These are phyloP conservation scores for Epizoanthus stellaris DNA, from an alignment of 92 coral and sea anemone species.

Conservation along the genomic window DNA sequence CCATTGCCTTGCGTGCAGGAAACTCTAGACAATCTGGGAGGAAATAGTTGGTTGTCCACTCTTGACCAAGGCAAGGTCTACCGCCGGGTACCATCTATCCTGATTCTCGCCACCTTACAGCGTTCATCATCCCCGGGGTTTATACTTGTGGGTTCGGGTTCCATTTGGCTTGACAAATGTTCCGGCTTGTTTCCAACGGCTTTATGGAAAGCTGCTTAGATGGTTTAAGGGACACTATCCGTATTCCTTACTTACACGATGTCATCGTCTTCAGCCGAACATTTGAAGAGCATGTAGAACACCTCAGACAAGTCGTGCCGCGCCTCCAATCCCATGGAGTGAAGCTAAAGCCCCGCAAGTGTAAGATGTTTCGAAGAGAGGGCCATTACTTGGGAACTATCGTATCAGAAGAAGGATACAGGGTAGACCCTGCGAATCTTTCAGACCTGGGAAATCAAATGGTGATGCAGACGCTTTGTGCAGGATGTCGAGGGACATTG, in stretches of 20 bases:
- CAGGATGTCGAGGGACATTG: background rate
- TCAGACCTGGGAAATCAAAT: background rate
- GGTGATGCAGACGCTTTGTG: no score
- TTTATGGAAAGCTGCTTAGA: conserved; percentile 74
- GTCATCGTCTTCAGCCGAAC: conserved; percentile 56
- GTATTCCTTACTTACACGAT: conserved; percentile 72
- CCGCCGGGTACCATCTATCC: conserved; percentile 57
- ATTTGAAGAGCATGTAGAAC: conserved; percentile 64
- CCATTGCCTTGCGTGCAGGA: conserved; percentile 55
- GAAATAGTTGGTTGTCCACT: conserved; percentile 68
- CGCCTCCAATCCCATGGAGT: conserved; percentile 59
- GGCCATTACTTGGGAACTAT: conserved; percentile 69
- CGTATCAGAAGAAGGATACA: conserved; percentile 70
- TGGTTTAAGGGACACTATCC: conserved; percentile 60
- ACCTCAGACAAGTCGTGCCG: conserved; percentile 54
- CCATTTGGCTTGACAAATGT: conserved; percentile 35
- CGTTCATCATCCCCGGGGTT: conserved; percentile 66
- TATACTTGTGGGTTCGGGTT: conserved; percentile 66
- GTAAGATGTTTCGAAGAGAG: conserved; percentile 62
- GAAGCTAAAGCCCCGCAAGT: conserved; percentile 70
- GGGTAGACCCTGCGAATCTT: conserved; percentile 67
- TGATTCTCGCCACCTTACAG: no score
- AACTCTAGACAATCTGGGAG: conserved; percentile 51
- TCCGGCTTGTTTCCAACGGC: conserved; percentile 70
- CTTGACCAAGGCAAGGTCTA: conserved; percentile 72